Percentiles rank a stretch among this genome's conserved stretches.
phyloP scores from a whole-genome alignment of 2,888 invertebrate genomes.

The Amblyteles armatorius region DNA sequence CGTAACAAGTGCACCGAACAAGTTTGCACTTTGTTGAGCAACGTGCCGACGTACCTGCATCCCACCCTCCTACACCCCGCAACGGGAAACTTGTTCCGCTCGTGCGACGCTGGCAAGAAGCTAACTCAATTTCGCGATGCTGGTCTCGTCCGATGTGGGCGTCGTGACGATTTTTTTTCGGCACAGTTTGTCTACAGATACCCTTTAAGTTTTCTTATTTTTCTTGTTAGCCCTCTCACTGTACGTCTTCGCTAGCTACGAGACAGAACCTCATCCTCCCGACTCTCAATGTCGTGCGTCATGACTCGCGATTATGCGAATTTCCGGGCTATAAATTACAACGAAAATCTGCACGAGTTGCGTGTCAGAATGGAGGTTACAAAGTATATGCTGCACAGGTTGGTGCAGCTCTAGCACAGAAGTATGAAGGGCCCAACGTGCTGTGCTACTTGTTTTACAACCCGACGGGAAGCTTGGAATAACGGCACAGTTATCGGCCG shows the following conservation, averaged over 20 bases:
- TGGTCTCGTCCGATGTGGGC: constrained; percentile 33
- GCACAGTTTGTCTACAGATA: not conserved
- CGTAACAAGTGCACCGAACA: constrained; percentile 23
- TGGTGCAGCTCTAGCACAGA: not conserved
- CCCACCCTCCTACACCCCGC: constrained; percentile 5
- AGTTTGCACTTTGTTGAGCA: constrained; percentile 27
- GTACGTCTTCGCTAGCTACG: constrained; percentile 19
- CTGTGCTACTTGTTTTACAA: constrained; percentile 9
- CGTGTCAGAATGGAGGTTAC: constrained; percentile 27
- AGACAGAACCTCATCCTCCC: not conserved
- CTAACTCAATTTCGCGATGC: constrained; percentile 57
- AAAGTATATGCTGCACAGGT: not conserved
- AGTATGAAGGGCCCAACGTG: not conserved
- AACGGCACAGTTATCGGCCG: not conserved
- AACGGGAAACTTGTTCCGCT: constrained; percentile 29
- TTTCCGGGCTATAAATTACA: constrained; percentile 35
- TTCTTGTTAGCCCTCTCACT: not conserved
- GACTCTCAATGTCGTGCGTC: constrained; percentile 19
- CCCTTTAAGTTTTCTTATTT: not conserved
- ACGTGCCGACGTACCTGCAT: not conserved
- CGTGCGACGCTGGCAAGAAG: constrained; percentile 48
- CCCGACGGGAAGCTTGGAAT: not conserved
- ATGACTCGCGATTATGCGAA: constrained; percentile 42
- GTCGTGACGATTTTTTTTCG: constrained; percentile 14
- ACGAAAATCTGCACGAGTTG: constrained; percentile 20